phyloP scores from a whole-genome alignment of 1,140 invertebrate species.

The Mya arenaria region DNA sequence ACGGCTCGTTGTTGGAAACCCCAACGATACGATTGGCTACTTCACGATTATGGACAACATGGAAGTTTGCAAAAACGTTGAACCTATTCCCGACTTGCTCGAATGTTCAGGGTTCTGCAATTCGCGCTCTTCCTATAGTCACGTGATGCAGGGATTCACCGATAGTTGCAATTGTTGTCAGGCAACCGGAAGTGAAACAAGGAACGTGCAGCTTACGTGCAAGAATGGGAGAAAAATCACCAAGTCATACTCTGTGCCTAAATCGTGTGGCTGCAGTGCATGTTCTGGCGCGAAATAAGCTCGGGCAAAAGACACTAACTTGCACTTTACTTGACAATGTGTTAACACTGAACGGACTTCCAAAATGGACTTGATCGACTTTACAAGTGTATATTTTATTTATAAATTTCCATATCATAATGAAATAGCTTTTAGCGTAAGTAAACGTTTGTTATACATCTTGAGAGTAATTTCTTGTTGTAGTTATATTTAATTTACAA shows the following conservation, averaged over 20 bases:
- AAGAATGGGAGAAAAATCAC: conserved; percentile 52
- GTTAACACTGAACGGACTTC: no score
- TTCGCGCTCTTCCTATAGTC: conserved; percentile 54
- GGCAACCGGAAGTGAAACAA: conserved; percentile 42
- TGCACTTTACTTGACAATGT: no score
- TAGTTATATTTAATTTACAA: no score
- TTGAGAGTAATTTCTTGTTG: no score
- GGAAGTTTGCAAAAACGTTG: conserved; percentile 57
- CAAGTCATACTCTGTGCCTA: conserved; percentile 56
- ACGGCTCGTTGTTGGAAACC: conserved; percentile 50
- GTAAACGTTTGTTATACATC: no score
- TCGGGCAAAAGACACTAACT: no score
- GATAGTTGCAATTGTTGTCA: conserved; percentile 64
- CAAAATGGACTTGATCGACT: no score
- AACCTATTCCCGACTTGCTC: conserved; percentile 56
- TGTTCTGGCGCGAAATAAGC: conserved; percentile 53
- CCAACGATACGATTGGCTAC: conserved; percentile 56
- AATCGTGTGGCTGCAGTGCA: conserved; percentile 58
- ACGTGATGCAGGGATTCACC: conserved; percentile 56
- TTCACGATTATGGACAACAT: conserved; percentile 54
- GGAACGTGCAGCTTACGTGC: conserved; percentile 55
- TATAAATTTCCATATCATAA: no score
- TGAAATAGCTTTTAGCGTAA: no score
- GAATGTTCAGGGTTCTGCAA: conserved; percentile 63
- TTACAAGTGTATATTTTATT: no score